phyloP scores from a whole-genome alignment of 2,113 vertebrate genomes.

The Epinephelus lanceolatus region DNA sequence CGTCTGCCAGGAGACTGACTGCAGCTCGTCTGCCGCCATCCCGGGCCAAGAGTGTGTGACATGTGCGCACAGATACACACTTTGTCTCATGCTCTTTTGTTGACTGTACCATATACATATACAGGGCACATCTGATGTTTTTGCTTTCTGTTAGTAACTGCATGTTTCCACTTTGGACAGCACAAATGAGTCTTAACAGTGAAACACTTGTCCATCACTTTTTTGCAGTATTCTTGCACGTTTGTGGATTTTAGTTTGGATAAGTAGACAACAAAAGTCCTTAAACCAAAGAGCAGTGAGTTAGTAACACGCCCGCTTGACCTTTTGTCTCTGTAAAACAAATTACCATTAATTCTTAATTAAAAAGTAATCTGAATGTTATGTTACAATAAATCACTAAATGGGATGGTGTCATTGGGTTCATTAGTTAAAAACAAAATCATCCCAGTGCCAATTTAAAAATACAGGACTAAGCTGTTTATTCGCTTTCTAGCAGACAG shows the following conservation, averaged over 20 bases:
- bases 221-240: background rate
- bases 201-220: background rate
- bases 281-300: background rate
- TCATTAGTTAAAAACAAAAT: background rate
- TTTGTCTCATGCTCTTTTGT: slow-evolving; percentile 48
- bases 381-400: background rate
- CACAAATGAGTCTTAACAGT: background rate
- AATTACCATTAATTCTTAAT: background rate
- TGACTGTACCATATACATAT: slow-evolving; percentile 14
- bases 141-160: background rate
- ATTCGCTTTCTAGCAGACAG: background rate
- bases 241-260: background rate
- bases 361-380: background rate
- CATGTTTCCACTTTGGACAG: slow-evolving; percentile 1
- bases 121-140: slow-evolving; percentile 3
- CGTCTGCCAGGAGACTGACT: slow-evolving; percentile 78
- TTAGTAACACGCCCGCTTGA: background rate
- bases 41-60: slow-evolving; percentile 62
- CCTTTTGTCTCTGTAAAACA: background rate
- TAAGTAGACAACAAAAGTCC: background rate
- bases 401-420: background rate
- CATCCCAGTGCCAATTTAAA: background rate
- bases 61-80: slow-evolving; percentile 45
- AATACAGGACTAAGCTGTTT: background rate
- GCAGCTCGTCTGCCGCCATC: slow-evolving; percentile 74